Conservation (phyloP, 2,888 invertebrate species). For the Deilephila porcellus region DNA sequence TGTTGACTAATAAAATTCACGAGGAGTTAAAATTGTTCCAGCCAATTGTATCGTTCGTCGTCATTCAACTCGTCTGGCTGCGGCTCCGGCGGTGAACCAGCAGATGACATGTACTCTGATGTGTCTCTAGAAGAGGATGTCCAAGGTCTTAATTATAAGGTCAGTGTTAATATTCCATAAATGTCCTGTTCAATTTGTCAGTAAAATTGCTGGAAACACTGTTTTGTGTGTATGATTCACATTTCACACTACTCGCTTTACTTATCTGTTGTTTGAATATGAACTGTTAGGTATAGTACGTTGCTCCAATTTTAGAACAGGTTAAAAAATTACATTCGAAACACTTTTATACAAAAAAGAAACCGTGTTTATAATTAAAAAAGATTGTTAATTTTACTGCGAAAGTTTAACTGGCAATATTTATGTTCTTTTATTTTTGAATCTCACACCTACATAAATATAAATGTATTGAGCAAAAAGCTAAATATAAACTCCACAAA, state of each 20-base stretch:
- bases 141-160: slow-evolving; percentile 97
- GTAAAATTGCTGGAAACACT: neutral
- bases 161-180: slow-evolving; percentile 61
- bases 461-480: neutral
- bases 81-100: slow-evolving; percentile 95
- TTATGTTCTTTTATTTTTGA: too few relatives aligned
- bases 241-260: neutral
- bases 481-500: neutral
- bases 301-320: too few relatives aligned
- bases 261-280: too few relatives aligned
- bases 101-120: slow-evolving; percentile 98
- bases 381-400: neutral
- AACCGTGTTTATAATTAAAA: too few relatives aligned
- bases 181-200: neutral
- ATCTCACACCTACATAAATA: neutral
- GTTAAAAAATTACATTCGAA: too few relatives aligned
- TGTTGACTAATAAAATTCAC: slow-evolving; percentile 38
- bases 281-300: too few relatives aligned
- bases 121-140: slow-evolving; percentile 96
- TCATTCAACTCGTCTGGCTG: slow-evolving; percentile 97
- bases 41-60: slow-evolving; percentile 96
- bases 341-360: too few relatives aligned
- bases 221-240: neutral
- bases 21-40: slow-evolving; percentile 73
- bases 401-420: neutral